Base-by-base conservation (phyloP, 2,113 vertebrate genomes). In the Dasyornis broadbenti region DNA sequence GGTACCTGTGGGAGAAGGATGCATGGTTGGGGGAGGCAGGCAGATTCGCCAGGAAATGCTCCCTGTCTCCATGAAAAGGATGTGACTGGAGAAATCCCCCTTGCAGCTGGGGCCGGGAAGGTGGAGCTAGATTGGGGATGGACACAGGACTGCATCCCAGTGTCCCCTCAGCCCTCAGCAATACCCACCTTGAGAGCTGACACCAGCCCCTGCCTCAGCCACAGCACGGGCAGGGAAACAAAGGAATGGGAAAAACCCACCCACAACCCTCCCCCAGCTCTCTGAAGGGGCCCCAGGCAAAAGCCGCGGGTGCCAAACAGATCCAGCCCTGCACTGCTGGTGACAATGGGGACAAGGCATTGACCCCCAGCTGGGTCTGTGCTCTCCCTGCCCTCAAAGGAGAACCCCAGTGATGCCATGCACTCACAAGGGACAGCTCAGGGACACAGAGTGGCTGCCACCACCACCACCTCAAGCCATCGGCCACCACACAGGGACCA, bases 31-130 rank as follows among this genome's bases (percentile, higher is more conserved):
- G 49, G 40, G 49, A 68, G 40, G 33, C 11, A 8, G 0, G 24
- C 8, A 24, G 39, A 68, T 45, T 57, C 0, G 0, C 30, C 2
- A 2, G 90, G 68, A 86, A 86, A 72, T 0, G 2, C 12, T 64
- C 59, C 44, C 39, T 15, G 2, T 11, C 56, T 47, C 42, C 8
- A 0, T 9, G 9, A 30, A 81, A 87, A 76, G 35, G 53, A 54
- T 26, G 40, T 0, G 6, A 44, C n/a, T 52, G 53, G 66, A 91
- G 44, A 64, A 30, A 64, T 30, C 18, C 20, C 13, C 10, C 50
- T 21, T 12, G 17, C 18, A 56, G 4, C 39, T 3, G 0, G 27
- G 30, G 42, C 30, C 16, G 14, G 69, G 64, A 42, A 30, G 39
- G 47, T 45, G 68, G 60, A 73, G 47, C 18, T 0, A 0, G n/a